Evolutionary conservation across 2,888 invertebrate species (phyloP).

Genomic region (Nemotelus pantherinus): DNA sequence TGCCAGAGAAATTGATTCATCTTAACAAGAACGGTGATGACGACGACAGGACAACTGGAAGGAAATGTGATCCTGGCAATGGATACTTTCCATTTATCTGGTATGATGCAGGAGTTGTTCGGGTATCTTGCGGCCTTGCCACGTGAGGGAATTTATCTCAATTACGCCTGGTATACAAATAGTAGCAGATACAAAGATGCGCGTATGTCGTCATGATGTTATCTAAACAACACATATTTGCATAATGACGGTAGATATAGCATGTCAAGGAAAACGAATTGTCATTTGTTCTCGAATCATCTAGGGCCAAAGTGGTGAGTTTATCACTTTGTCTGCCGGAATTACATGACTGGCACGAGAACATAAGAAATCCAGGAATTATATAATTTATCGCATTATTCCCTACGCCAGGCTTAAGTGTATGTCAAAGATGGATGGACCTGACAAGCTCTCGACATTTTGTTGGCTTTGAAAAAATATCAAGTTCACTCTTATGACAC

Average conservation of each 20-base stretch:
- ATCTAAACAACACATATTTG: constrained; percentile 25
- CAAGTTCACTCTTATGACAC: no score
- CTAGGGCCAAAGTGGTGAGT: background rate
- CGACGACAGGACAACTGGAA: background rate
- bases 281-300: background rate
- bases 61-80: constrained; percentile 2
- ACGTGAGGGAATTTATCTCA: constrained; percentile 24
- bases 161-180: constrained; percentile 4
- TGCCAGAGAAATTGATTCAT: constrained; percentile 23
- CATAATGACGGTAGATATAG: constrained; percentile 12
- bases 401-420: background rate
- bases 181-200: background rate
- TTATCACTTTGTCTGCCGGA: background rate
- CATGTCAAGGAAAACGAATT: background rate
- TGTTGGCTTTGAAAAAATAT: no score
- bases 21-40: background rate
- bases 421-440: background rate
- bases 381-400: background rate
- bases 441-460: background rate
- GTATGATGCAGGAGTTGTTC: background rate
- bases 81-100: background rate
- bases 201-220: constrained; percentile 1
- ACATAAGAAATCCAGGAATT: background rate
- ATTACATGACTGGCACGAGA: background rate
- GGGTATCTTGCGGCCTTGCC: constrained; percentile 13